These are phyloP conservation scores for Sussaba pulchella DNA, from an alignment of 2,888 invertebrate genomes.

Conservation along the genomic window DNA sequence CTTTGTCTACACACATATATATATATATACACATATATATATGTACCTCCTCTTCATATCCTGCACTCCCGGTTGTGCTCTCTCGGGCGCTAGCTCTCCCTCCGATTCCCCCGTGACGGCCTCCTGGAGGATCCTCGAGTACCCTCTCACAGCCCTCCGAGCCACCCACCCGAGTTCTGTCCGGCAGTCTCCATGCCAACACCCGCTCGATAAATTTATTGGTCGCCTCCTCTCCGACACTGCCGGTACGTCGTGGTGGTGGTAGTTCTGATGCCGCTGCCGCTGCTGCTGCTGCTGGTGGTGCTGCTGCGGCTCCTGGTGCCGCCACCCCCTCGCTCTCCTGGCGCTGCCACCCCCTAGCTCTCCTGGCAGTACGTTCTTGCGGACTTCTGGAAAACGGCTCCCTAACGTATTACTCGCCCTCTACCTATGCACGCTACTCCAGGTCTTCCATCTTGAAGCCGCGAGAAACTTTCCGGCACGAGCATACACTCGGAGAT, in stretches of 20 bases:
- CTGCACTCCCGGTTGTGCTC: conserved; percentile 61
- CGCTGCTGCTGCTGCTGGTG: conserved; percentile 22
- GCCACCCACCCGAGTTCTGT: conserved; percentile 83
- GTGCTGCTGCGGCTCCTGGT: conserved; percentile 29
- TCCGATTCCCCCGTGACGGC: conserved; percentile 82
- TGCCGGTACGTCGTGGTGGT: conserved; percentile 66
- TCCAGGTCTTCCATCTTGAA: conserved; percentile 22
- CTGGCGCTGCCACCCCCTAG: conserved; percentile 25
- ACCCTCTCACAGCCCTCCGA: conserved; percentile 82
- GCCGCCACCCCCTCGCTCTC: conserved; percentile 29
- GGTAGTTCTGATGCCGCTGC: not conserved
- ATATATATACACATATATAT: conserved; percentile 18
- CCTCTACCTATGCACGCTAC: conserved; percentile 24
- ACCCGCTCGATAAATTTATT: conserved; percentile 84
- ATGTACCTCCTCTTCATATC: conserved; percentile 66
- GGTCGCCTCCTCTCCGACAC: conserved; percentile 82
- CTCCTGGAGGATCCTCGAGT: conserved; percentile 84
- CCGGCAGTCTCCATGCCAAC: conserved; percentile 84
- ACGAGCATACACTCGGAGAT: not conserved
- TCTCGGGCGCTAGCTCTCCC: conserved; percentile 71
- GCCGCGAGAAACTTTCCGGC: not conserved
- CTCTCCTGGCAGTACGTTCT: conserved; percentile 36
- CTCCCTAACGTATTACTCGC: conserved; percentile 33
- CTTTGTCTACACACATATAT: conserved; percentile 60
- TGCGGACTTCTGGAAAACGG: conserved; percentile 35